Conservation (phyloP, 2,797 vertebrate genomes). For the Coluber constrictor region DNA sequence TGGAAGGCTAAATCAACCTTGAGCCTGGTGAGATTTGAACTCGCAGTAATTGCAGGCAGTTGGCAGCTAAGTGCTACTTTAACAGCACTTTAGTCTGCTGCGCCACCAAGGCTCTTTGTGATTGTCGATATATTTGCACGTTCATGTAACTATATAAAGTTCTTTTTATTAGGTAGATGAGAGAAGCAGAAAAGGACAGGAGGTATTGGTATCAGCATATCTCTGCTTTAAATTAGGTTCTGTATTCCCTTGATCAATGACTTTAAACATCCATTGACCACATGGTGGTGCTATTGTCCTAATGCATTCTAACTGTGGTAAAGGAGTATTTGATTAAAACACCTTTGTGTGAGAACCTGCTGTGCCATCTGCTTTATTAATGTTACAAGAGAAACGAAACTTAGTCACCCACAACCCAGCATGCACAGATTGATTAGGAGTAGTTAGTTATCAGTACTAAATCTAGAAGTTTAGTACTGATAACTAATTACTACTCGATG, state of each 20-base stretch:
- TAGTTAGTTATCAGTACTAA: background rate
- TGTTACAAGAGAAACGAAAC: background rate
- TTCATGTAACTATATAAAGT: background rate
- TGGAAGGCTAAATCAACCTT: no score
- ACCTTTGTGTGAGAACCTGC: background rate
- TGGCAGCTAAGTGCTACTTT: no score
- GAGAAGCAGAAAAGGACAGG: background rate
- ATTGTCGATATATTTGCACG: background rate
- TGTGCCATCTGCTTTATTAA: background rate
- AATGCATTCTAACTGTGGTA: background rate
- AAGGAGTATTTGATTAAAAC: background rate
- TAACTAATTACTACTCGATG: background rate
- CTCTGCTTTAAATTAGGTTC: background rate
- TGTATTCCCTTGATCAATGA: background rate
- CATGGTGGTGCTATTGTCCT: background rate
- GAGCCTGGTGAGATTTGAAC: no score
- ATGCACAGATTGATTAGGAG: background rate
- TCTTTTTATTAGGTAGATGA: background rate
- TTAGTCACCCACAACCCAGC: fast-evolving
- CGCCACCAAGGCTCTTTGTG: no score
- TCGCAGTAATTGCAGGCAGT: no score
- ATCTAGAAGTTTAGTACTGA: background rate
- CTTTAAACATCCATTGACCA: background rate
- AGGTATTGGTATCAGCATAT: background rate
- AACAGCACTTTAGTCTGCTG: no score